Percentiles rank a stretch among this genome's conserved stretches.
Evolutionary conservation across 2,888 invertebrate species (phyloP).

Genomic region (Lutraria lutraria): DNA sequence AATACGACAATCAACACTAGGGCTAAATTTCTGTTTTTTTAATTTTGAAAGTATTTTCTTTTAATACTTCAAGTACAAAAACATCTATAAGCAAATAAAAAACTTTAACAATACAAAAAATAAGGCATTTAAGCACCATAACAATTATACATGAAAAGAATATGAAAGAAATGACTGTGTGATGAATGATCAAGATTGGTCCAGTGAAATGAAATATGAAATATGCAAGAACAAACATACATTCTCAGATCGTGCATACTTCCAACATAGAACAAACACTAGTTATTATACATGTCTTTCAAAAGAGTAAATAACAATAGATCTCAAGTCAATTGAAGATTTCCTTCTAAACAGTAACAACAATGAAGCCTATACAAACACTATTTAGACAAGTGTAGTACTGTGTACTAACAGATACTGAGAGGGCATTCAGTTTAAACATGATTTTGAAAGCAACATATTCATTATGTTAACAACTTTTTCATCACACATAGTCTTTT

Average conservation of each 20-base stretch:
- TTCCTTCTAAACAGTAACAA: background rate
- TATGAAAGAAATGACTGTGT: conserved; percentile 35
- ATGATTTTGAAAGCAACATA: background rate
- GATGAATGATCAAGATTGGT: conserved; percentile 40
- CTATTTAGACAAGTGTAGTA: no score
- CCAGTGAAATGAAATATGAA: conserved; percentile 44
- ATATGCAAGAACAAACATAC: conserved; percentile 1
- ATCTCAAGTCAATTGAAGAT: background rate
- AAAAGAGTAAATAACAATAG: conserved; percentile 5
- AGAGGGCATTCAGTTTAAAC: background rate
- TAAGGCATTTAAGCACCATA: conserved; percentile 32
- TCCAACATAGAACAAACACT: background rate
- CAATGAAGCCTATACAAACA: background rate
- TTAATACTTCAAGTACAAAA: conserved; percentile 25
- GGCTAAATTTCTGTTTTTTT: conserved; percentile 14
- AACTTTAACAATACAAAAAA: conserved; percentile 32
- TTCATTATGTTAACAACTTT: background rate
- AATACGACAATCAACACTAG: background rate
- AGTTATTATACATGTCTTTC: background rate
- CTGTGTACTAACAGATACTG: background rate
- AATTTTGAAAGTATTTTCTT: conserved; percentile 5
- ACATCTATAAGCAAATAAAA: conserved; percentile 36
- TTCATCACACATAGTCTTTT: background rate
- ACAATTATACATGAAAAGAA: conserved; percentile 29
- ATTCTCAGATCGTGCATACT: conserved; percentile 36